Percentiles rank a stretch among this genome's conserved stretches.
Evolutionary conservation across 1,140 invertebrate species (phyloP).

Genomic region (Pseudobourletiella spinata): DNA sequence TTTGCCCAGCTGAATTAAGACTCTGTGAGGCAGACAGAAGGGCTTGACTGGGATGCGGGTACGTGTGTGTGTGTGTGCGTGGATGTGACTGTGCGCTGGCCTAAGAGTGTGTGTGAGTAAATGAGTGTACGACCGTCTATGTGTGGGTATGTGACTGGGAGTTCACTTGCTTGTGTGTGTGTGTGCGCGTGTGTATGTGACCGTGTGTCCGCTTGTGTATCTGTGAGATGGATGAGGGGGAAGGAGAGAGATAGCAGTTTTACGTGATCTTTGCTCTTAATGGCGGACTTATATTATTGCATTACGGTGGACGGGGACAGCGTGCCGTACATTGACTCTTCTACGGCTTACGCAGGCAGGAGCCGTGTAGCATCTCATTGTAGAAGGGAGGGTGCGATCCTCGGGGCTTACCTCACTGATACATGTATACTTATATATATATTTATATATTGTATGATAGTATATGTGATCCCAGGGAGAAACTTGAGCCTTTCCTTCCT

Average conservation of each 20-base stretch:
- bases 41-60: background rate
- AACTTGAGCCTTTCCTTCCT: too few species aligned
- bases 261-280: slow-evolving; percentile 35
- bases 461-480: too few species aligned
- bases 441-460: too few species aligned
- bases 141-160: background rate
- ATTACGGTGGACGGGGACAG: background rate
- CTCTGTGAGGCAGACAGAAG: background rate
- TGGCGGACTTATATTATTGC: slow-evolving; percentile 28
- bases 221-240: slow-evolving; percentile 12
- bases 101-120: background rate
- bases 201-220: background rate
- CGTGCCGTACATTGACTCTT: too few species aligned
- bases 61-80: too few species aligned
- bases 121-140: background rate
- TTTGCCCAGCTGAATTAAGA: too few species aligned
- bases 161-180: background rate
- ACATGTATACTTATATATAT: background rate
- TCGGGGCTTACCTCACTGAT: background rate
- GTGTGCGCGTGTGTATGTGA: background rate
- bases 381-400: background rate
- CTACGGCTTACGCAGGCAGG: too few species aligned
- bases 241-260: slow-evolving; percentile 26
- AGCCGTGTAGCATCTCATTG: background rate
- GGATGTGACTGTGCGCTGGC: background rate